Base-by-base conservation (phyloP, 1,140 invertebrate genomes). In the Maconellicoccus hirsutus region DNA sequence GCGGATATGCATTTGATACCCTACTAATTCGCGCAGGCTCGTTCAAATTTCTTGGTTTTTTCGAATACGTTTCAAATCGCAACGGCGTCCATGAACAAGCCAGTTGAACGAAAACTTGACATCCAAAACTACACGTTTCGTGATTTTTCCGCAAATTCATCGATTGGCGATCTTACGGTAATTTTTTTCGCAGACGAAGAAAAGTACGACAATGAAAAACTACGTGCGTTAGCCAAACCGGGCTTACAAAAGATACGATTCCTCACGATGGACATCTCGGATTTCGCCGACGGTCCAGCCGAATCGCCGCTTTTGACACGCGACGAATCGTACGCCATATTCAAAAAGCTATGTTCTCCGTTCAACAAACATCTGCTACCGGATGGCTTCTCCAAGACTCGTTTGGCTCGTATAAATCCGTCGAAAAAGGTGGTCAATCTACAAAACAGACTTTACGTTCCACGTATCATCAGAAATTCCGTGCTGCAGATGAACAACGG, bases 231-330 rank as follows among this genome's bases (percentile, higher is more conserved):
- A 0, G 78, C 84, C 39, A 82, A 84, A 3, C 80, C 83, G 75
- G 87, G 86, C 0, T 78, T 89, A 1, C 82, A 82, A 71, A 87
- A 88, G 78, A 86, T 89, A 69, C 81, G 89, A 23, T 92, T 92
- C 78, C 81, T 92, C 0, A 89, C 88, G 0, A 79, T 93, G 73
- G 86, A 85, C 0, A 86, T 89, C 0, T 84, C 89, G 75, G 86
- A 92, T 80, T 93, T 93, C 78, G 89, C 90, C 0, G 86, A 87
- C 75, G 88, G 88, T 0, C 87, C 89, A 2, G 90, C 87, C 0
- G 81, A 84, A 21, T 90, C 89, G 0, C 81, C 82, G 27, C 78
- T 93, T 1, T 81, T 93, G 12, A 84, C 85, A 0, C 84, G 87
- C 77, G 82, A 88, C 14, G 90, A 93, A 78, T 86, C 87, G n/a